phyloP scores from a whole-genome alignment of 2,113 vertebrate genomes.

The Ameiurus melas region DNA sequence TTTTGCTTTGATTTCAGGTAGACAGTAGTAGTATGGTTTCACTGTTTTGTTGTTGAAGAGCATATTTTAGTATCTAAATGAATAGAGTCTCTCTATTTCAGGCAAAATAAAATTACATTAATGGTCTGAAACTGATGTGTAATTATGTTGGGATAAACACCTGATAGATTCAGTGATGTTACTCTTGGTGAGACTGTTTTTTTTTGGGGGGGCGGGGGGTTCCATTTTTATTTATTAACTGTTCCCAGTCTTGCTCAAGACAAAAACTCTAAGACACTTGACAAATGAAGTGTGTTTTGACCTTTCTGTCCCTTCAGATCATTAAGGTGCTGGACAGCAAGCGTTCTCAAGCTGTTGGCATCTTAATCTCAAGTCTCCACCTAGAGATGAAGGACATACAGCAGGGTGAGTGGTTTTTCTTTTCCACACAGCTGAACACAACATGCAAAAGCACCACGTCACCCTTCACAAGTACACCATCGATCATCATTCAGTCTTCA shows the following conservation, averaged over 20 bases:
- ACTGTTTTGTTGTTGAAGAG: conserved; percentile 16
- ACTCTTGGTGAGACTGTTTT: conserved; percentile 17
- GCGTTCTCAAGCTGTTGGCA: conserved; percentile 92
- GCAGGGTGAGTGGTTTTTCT: conserved; percentile 76
- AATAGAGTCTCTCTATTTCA: not conserved
- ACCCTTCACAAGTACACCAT: not conserved
- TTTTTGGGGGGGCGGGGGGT: not conserved
- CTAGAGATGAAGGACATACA: conserved; percentile 98
- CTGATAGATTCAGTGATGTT: conserved; percentile 30
- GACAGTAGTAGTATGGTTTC: not conserved
- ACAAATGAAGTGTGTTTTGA: not conserved
- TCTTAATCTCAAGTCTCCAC: conserved; percentile 97
- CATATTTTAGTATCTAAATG: conserved; percentile 23
- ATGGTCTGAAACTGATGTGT: conserved; percentile 29
- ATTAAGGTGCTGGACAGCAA: conserved; percentile 93
- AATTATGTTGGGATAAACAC: conserved; percentile 37
- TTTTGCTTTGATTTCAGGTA: not conserved
- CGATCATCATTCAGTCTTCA: not conserved
- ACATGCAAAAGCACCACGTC: not conserved
- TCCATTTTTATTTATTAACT: conserved; percentile 23
- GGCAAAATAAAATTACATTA: conserved; percentile 11
- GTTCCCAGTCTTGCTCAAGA: not conserved
- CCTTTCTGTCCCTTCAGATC: conserved; percentile 70
- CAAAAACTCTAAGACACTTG: not conserved
- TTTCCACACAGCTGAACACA: conserved; percentile 5